phyloP scores from a whole-genome alignment of 2,113 vertebrate species.

The Entelurus aequoreus region DNA sequence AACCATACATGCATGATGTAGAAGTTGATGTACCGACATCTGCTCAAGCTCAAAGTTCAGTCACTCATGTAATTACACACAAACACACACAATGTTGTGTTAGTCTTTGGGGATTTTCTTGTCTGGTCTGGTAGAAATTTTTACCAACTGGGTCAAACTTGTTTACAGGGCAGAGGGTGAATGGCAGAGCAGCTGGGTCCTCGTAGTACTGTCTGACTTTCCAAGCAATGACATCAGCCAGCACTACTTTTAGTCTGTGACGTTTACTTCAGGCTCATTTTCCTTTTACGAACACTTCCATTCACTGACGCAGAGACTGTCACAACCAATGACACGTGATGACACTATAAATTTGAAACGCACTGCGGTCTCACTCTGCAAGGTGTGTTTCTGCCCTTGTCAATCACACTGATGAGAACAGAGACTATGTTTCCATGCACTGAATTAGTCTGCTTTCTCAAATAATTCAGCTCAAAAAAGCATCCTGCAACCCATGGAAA shows the following conservation, averaged over 20 bases:
- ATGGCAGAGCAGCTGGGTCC: conserved; percentile 31
- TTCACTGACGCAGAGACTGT: conserved; percentile 48
- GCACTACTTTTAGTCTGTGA: conserved; percentile 13
- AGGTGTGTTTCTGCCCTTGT: neutral
- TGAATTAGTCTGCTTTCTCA: conserved; percentile 19
- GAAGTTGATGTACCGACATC: neutral
- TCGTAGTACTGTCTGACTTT: conserved; percentile 20
- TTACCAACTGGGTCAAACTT: conserved; percentile 16
- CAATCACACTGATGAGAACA: conserved; percentile 3
- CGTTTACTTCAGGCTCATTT: conserved; percentile 37
- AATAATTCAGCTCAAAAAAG: too few species aligned
- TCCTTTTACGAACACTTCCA: conserved; percentile 28
- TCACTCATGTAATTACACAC: neutral
- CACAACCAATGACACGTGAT: conserved; percentile 42
- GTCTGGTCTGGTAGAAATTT: conserved; percentile 22
- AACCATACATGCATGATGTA: conserved; percentile 6
- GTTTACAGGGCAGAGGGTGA: neutral
- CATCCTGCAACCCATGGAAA: too few species aligned
- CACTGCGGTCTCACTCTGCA: neutral
- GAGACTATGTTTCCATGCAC: too few species aligned
- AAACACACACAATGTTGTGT: neutral
- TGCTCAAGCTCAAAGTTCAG: conserved; percentile 20
- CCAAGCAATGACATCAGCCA: conserved; percentile 44
- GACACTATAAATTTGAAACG: neutral
- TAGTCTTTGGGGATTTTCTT: conserved; percentile 18